Conservation (phyloP, 2,888 invertebrate genomes). For the Parasteatoda lunata region DNA sequence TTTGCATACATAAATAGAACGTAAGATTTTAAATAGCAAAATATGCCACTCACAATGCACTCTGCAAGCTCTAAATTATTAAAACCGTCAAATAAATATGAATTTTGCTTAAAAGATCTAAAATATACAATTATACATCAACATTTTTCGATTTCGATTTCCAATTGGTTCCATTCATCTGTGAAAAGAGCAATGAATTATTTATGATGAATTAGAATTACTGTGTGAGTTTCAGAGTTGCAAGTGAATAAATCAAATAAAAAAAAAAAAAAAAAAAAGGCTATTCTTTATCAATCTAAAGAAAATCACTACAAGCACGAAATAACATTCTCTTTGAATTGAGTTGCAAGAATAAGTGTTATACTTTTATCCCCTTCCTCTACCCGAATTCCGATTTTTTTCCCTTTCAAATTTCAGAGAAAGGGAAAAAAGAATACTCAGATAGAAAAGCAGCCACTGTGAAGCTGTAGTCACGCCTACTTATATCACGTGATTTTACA, state of each 20-base stretch:
- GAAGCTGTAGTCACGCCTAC: constrained; percentile 58
- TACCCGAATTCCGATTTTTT: not conserved
- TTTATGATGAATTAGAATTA: constrained; percentile 55
- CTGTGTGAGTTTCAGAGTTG: constrained; percentile 23
- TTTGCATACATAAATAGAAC: no score
- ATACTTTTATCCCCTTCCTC: not conserved
- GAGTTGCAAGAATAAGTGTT: constrained; percentile 51
- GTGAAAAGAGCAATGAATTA: constrained; percentile 33
- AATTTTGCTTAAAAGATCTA: not conserved
- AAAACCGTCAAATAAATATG: no score
- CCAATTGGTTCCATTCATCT: constrained; percentile 4
- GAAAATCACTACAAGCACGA: constrained; percentile 49
- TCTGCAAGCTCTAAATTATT: no score
- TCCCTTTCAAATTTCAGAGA: constrained; percentile 12
- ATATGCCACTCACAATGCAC: no score
- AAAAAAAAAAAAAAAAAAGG: constrained; percentile 17
- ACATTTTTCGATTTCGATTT: not conserved
- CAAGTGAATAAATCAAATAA: not conserved
- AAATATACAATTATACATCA: not conserved
- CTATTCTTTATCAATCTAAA: constrained; percentile 22
- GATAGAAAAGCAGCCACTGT: constrained; percentile 43
- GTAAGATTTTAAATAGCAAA: no score
- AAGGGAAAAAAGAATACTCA: constrained; percentile 19
- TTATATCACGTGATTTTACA: constrained; percentile 42
- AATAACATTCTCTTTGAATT: constrained; percentile 64